Conservation (phyloP, 2,797 vertebrate genomes). For the Lates japonicus region DNA sequence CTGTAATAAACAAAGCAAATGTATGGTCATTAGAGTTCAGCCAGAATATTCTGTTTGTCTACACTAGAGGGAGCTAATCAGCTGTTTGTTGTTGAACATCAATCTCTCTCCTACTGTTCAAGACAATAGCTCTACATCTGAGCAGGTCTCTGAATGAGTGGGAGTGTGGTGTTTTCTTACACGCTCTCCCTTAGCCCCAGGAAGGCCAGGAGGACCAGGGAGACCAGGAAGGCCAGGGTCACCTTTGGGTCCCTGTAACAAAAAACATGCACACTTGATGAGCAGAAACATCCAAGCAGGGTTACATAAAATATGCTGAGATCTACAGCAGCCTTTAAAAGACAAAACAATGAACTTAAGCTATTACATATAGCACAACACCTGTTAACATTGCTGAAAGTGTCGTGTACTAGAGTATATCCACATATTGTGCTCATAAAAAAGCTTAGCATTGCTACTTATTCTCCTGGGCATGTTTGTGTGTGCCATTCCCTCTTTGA, state of each 20-base stretch:
- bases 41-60: constrained; percentile 10
- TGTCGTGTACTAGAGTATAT: not conserved
- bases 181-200: constrained; percentile 94
- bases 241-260: constrained; percentile 91
- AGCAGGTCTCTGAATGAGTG: constrained; percentile 13
- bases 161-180: constrained; percentile 84
- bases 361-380: not conserved
- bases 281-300: not conserved
- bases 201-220: constrained; percentile 93
- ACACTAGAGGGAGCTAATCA: constrained; percentile 67
- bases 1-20: constrained; percentile 77
- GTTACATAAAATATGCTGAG: not conserved
- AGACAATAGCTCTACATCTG: constrained; percentile 18
- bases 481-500: constrained; percentile 68
- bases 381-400: not conserved
- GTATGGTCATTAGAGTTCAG: not conserved
- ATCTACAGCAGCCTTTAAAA: not conserved
- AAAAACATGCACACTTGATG: constrained; percentile 39
- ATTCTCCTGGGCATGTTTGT: constrained; percentile 55
- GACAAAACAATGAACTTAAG: not conserved
- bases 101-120: constrained; percentile 6
- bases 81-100: constrained; percentile 30
- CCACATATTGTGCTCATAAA: not conserved
- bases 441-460: constrained; percentile 25
- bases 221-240: constrained; percentile 94